These are phyloP conservation scores for Mechanitis messenoides DNA, from an alignment of 2,888 invertebrate species.

Conservation along the genomic window DNA sequence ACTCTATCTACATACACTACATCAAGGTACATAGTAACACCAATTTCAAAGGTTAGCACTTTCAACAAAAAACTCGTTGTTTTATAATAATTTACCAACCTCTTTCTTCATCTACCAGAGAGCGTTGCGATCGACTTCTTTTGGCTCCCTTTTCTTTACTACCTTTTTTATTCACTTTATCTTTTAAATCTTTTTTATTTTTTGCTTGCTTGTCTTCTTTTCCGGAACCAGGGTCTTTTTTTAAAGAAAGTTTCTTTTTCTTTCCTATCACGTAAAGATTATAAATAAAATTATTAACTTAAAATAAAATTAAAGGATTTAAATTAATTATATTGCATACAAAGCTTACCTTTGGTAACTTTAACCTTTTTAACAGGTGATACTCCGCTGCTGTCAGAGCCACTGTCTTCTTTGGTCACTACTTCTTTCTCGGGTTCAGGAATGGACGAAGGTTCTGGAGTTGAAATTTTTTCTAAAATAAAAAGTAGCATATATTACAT, in stretches of 20 bases:
- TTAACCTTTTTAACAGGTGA: constrained; percentile 64
- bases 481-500: not conserved
- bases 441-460: constrained; percentile 28
- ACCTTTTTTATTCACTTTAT: constrained; percentile 27
- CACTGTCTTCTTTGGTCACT: constrained; percentile 20
- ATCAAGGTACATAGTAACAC: no score
- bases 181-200: constrained; percentile 28
- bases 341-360: constrained; percentile 49
- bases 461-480: constrained; percentile 34
- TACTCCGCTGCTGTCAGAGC: constrained; percentile 51
- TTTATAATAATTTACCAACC: constrained; percentile 36
- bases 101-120: constrained; percentile 58
- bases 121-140: constrained; percentile 60
- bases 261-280: constrained; percentile 40
- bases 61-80: no score
- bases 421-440: constrained; percentile 31
- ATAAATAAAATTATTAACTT: no score
- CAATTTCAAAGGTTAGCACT: no score
- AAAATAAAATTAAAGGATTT: no score
- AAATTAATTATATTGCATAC: no score
- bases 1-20: no score
- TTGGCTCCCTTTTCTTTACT: constrained; percentile 50
- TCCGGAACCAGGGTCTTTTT: constrained; percentile 31
- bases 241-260: constrained; percentile 56
- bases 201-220: constrained; percentile 6